Evolutionary conservation across 2,797 vertebrate genomes (phyloP).

Genomic region (Tarsius wallacei): DNA sequence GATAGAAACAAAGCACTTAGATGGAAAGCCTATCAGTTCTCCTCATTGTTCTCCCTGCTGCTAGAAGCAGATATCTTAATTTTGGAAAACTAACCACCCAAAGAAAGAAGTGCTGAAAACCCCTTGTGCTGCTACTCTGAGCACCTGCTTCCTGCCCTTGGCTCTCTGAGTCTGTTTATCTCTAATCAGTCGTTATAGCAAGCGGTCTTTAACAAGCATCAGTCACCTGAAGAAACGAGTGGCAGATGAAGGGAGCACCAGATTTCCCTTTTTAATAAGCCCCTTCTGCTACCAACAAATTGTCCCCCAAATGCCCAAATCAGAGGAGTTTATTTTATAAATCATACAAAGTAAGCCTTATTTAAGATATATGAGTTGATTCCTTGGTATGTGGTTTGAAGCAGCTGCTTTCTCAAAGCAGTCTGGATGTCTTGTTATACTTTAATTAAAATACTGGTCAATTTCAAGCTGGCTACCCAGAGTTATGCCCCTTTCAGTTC

Average conservation of each 20-base stretch:
- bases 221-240: background rate
- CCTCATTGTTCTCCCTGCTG: background rate
- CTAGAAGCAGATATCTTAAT: slow-evolving; percentile 29
- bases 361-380: slow-evolving; percentile 31
- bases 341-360: slow-evolving; percentile 12
- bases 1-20: background rate
- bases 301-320: background rate
- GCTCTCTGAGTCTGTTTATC: background rate
- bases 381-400: slow-evolving; percentile 31
- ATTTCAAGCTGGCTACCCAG: background rate
- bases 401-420: background rate
- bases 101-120: slow-evolving; percentile 14
- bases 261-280: slow-evolving; percentile 3
- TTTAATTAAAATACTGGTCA: slow-evolving; percentile 1
- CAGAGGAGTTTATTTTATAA: slow-evolving; percentile 13
- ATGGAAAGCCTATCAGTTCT: background rate
- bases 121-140: background rate
- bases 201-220: background rate
- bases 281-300: background rate
- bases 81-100: slow-evolving; percentile 18
- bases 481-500: background rate
- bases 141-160: slow-evolving; percentile 44
- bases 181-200: slow-evolving; percentile 10
- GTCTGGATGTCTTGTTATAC: background rate
- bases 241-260: background rate